Percentiles rank a stretch among this genome's conserved stretches.
Conservation (phyloP, 2,888 invertebrate genomes). For the Meghimatium bilineatum region DNA sequence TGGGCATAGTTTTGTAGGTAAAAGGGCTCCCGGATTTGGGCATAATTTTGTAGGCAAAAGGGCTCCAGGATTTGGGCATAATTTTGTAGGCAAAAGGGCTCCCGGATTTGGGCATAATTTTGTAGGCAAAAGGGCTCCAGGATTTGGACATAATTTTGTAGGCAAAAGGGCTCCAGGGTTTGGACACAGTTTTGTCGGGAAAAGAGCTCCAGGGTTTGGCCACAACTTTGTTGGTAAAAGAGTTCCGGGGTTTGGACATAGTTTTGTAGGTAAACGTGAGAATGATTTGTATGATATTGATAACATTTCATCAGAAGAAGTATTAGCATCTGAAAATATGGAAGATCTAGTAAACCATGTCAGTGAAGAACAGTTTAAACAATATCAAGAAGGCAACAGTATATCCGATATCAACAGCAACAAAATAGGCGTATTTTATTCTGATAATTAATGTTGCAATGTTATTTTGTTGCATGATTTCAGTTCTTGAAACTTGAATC, state of each 20-base stretch:
- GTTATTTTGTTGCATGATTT: constrained; percentile 7
- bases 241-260: constrained; percentile 31
- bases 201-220: constrained; percentile 24
- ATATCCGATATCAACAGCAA: background rate
- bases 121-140: constrained; percentile 45
- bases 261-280: constrained; percentile 43
- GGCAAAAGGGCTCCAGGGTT: constrained; percentile 34
- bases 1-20: constrained; percentile 38
- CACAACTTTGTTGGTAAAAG: constrained; percentile 42
- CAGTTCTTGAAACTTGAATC: background rate
- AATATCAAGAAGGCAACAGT: background rate
- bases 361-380: background rate
- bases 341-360: background rate
- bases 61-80: constrained; percentile 25
- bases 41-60: constrained; percentile 40
- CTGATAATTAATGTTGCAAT: background rate
- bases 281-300: background rate
- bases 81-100: constrained; percentile 27
- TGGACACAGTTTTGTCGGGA: constrained; percentile 35
- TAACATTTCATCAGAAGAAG: background rate
- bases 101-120: constrained; percentile 45
- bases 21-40: constrained; percentile 16
- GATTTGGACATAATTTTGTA: constrained; percentile 21
- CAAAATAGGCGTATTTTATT: background rate
- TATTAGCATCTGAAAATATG: background rate